Conservation (phyloP, 2,888 invertebrate genomes). For the Nowickia ferox region DNA sequence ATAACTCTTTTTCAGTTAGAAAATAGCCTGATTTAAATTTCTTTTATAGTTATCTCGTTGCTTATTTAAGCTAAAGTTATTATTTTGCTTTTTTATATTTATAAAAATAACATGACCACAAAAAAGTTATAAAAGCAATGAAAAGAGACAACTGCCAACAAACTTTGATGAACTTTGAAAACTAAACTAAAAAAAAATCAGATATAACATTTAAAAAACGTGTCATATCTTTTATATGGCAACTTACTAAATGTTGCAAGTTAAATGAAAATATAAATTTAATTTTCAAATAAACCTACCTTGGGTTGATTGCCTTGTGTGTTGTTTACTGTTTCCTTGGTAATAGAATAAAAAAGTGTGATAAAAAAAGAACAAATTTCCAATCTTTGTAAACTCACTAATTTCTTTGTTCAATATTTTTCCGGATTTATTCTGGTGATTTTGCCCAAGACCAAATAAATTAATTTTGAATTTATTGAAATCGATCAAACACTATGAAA, state of each 20-base stretch:
- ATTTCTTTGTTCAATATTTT: too few relatives aligned
- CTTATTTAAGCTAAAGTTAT: too few relatives aligned
- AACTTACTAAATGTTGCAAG: background rate
- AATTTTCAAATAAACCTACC: background rate
- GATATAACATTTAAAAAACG: background rate
- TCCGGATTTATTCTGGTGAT: too few relatives aligned
- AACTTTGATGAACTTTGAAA: background rate
- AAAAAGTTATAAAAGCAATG: background rate
- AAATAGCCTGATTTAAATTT: too few relatives aligned
- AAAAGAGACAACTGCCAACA: background rate
- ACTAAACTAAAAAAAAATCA: background rate
- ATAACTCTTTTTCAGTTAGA: too few relatives aligned
- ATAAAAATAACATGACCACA: background rate
- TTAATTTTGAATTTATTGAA: too few relatives aligned
- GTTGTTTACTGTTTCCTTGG: background rate
- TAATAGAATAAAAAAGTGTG: background rate
- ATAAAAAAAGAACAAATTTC: too few relatives aligned
- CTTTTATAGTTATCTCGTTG: too few relatives aligned
- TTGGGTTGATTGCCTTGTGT: constrained; percentile 35
- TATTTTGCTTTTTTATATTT: background rate
- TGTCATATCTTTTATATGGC: background rate
- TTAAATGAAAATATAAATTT: constrained; percentile 14
- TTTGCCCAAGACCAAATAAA: too few relatives aligned
- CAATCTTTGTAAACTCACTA: background rate
- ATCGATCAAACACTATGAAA: too few relatives aligned